phyloP scores from a whole-genome alignment of 2,888 invertebrate species.

The Aplocera efformata region DNA sequence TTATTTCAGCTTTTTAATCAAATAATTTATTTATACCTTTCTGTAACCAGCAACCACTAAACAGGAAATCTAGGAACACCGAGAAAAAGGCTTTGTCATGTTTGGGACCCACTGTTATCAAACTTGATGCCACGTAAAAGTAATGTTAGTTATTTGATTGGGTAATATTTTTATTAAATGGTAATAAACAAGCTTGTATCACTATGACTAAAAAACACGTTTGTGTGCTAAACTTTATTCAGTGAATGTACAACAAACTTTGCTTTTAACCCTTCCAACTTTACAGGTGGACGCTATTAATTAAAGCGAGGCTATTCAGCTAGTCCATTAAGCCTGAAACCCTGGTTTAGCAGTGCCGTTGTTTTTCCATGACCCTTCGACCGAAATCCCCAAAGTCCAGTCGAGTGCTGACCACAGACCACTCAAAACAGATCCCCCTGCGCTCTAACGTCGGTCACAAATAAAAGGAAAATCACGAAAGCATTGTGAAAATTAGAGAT shows the following conservation, averaged over 20 bases:
- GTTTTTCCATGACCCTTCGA: slow-evolving; percentile 61
- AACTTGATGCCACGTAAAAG: too few relatives aligned
- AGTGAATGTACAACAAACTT: slow-evolving; percentile 20
- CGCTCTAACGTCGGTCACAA: slow-evolving; percentile 15
- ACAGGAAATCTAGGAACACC: too few relatives aligned
- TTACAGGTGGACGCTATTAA: slow-evolving; percentile 63
- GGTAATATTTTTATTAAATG: too few relatives aligned
- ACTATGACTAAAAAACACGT: too few relatives aligned
- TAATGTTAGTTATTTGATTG: too few relatives aligned
- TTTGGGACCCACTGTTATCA: too few relatives aligned
- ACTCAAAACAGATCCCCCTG: slow-evolving; percentile 29
- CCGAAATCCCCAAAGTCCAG: slow-evolving; percentile 65
- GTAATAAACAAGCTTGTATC: too few relatives aligned
- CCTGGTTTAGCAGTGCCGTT: slow-evolving; percentile 57
- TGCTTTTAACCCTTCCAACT: slow-evolving; percentile 29
- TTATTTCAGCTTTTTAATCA: too few relatives aligned
- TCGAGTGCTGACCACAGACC: slow-evolving; percentile 42
- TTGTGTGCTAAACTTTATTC: slow-evolving; percentile 1
- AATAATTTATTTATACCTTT: too few relatives aligned
- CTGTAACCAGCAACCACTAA: too few relatives aligned
- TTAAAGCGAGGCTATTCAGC: slow-evolving; percentile 58
- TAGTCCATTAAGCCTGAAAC: slow-evolving; percentile 71
- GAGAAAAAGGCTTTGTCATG: too few relatives aligned
- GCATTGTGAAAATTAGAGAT: slow-evolving; percentile 29
- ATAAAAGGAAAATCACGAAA: slow-evolving; percentile 18